Conservation (phyloP, 2,113 vertebrate species). For the Oreamnos americanus region DNA sequence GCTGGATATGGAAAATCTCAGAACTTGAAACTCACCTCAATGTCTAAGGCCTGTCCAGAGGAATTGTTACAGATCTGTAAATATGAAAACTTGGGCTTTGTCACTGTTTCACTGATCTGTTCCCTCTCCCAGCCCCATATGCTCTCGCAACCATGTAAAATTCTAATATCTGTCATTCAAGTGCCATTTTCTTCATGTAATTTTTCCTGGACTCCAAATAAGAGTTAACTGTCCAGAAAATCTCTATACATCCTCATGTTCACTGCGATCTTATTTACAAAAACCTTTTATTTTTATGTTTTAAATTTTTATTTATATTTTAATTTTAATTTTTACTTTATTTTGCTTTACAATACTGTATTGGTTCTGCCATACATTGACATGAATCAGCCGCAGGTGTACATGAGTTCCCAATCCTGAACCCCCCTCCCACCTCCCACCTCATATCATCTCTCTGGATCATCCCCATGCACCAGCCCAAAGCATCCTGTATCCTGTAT, state of each 20-base stretch:
- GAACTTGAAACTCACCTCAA: background rate
- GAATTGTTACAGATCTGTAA: background rate
- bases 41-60: background rate
- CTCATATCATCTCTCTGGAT: no score
- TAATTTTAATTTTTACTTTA: no score
- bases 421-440: no score
- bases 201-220: background rate
- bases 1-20: background rate
- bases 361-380: no score
- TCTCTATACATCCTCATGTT: background rate
- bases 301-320: no score
- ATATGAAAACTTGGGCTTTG: background rate
- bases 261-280: background rate
- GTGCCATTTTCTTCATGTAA: background rate
- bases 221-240: background rate
- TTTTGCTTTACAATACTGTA: no score
- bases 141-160: background rate
- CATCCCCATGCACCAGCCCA: no score
- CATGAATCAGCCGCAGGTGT: no score
- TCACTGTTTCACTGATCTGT: background rate
- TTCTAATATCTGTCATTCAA: background rate
- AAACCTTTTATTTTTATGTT: background rate
- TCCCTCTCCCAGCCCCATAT: background rate
- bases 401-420: no score
- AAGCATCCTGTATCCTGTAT: no score